Evolutionary conservation across 2,797 vertebrate species (phyloP).

Genomic region (Gallirallus australis): DNA sequence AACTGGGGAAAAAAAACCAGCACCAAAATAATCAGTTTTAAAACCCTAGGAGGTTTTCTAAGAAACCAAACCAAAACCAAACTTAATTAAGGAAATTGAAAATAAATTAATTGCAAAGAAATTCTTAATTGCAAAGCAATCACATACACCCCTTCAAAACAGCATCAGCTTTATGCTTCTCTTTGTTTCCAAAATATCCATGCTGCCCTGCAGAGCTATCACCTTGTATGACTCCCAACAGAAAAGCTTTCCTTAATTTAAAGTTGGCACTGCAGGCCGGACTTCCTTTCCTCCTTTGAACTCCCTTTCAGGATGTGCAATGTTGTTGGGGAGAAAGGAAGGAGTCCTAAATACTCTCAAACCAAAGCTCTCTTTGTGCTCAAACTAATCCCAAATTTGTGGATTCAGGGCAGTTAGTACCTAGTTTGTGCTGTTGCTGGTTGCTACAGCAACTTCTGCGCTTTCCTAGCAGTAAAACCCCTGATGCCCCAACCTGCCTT

Average conservation of each 20-base stretch:
- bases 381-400: not conserved
- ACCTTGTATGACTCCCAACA: not conserved
- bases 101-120: not conserved
- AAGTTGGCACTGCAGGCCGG: not conserved
- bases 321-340: not conserved
- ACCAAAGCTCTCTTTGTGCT: not conserved
- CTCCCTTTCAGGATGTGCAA: not conserved
- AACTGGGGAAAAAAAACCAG: not conserved
- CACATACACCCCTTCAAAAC: not conserved
- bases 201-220: not conserved
- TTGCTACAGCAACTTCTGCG: slow-evolving; percentile 1
- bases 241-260: slow-evolving; percentile 8
- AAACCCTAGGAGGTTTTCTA: not conserved
- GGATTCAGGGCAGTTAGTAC: not conserved
- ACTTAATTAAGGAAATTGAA: not conserved
- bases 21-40: not conserved
- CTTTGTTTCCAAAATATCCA: slow-evolving; percentile 6
- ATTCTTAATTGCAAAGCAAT: slow-evolving; percentile 21
- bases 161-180: not conserved
- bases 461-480: not conserved
- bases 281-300: not conserved
- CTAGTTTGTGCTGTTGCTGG: not conserved
- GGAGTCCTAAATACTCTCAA: not conserved
- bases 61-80: no score
- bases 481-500: not conserved